Evolutionary conservation across 2,113 vertebrate genomes (phyloP).

Genomic region (Mesitornis unicolor): DNA sequence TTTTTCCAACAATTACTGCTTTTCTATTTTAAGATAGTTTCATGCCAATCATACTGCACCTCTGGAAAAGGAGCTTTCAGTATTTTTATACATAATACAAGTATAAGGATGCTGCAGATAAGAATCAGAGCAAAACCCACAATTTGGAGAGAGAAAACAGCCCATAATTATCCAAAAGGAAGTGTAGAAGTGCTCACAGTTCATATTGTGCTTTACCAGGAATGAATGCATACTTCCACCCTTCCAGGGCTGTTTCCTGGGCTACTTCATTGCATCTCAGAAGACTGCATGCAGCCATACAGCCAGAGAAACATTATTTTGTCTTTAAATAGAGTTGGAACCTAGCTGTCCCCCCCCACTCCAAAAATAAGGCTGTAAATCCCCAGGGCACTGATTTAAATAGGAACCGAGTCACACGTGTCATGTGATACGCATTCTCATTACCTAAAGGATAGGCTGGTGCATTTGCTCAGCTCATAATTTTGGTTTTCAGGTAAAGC

Average conservation of each 20-base stretch:
- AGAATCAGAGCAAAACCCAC: background rate
- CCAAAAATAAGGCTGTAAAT: conserved; percentile 60
- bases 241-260: background rate
- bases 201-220: background rate
- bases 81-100: background rate
- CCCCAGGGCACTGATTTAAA: conserved; percentile 18
- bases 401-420: background rate
- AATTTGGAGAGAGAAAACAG: background rate
- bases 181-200: background rate
- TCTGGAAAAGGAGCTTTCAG: background rate
- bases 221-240: background rate
- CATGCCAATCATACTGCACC: background rate
- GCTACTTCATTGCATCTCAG: background rate
- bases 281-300: background rate
- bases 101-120: background rate
- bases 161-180: background rate
- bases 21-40: background rate
- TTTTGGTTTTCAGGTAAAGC: background rate
- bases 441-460: background rate
- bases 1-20: background rate
- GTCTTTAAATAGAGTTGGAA: conserved; percentile 35
- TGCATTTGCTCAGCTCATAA: background rate
- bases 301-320: background rate
- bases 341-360: background rate
- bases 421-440: background rate